Base-by-base conservation (phyloP, 2,113 vertebrate species). In the Carassius gibelio region DNA sequence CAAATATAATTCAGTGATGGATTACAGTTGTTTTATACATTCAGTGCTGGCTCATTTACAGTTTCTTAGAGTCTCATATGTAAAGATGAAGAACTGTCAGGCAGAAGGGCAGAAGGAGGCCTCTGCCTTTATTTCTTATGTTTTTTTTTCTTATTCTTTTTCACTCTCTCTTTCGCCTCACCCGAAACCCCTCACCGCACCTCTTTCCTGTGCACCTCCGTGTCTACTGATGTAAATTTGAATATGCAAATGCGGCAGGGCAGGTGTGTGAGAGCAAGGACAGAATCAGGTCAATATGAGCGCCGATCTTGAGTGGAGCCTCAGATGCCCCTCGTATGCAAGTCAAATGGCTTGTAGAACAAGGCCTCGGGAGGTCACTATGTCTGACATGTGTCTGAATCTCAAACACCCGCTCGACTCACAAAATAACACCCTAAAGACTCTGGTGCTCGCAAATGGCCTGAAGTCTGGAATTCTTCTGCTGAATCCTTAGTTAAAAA, bases 231-330 rank as follows among this genome's bases (percentile, higher is more conserved):
- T 90, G 89, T 89, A 89, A 90, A 95, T 94, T 89, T 91, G 85
- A 89, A 91, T 93, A 95, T 95, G 91, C 90, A 94, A 94, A 95
- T 93, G 55, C 52, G 5, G 45, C 87, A 81, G 84, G 92, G 89
- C 92, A 93, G 93, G 92, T 93, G 94, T 92, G 90, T 90, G 90
- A 82, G 88, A 91, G 92, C 90, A 87, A 90, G 92, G 93, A 93
- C 92, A 92, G 92, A 94, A 92, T 92, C 88, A 88, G 92, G 93
- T 94, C 93, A 87, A 80, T 85, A 23, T 77, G 89, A 90, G 74
- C 50, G 64, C 80, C 17, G 59, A 66, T 83, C 45, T 50, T 34
- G 66, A 75, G 23, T 50, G n/a, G 69, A 82, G 69, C 59, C 81
- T 2, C 89, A 86, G 86, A 85, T 88, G 86, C 75, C 84, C 88